Evolutionary conservation across 23 tunicate species (phyloP), one percentile per base, ranked within the genome.

Genomic region (Clavelina lepadiformis): DNA sequence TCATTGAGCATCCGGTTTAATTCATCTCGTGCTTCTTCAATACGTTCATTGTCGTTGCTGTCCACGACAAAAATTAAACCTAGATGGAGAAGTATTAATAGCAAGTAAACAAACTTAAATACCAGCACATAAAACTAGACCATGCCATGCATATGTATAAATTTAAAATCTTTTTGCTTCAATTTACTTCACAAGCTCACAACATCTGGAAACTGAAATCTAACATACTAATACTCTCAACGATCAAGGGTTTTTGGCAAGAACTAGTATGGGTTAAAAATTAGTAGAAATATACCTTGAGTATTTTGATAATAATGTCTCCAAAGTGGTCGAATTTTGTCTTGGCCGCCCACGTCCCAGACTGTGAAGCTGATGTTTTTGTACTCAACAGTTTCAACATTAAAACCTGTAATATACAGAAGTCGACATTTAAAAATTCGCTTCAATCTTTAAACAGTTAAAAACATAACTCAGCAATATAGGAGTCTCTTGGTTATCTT

Each of bases 21-120:
- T 70, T 91, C 98, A 21, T 91, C 98, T 45, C 71, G 28, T n/a
- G 98, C 98, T 73, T 91, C 98, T 4, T 41, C 56, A 5, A 77
- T 49, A 35, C 98, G 61, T 31, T 91, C 98, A n/a, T 73, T 49
- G 60, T 91, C 98, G 31, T 91, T 91, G 58, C 80, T 75, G 50
- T 91, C 98, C 34, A 91, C 92, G 33, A 91, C 98, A 71, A 91
- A 91, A 56, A 91, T 91, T 1, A 80, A 31, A 36, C 82, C 82
- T 76, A 31, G 28, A 34, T n/a, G n/a, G n/a, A n/a, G n/a, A n/a
- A n/a, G n/a, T n/a, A n/a, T n/a, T n/a, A n/a, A n/a, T n/a, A n/a
- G n/a, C n/a, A n/a, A n/a, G n/a, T n/a, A n/a, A n/a, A n/a, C n/a
- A n/a, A n/a, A n/a, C n/a, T n/a, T n/a, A n/a, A n/a, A n/a, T n/a